Evolutionary conservation across 2,797 vertebrate genomes (phyloP).

Genomic region (Enteromius mattozi): DNA sequence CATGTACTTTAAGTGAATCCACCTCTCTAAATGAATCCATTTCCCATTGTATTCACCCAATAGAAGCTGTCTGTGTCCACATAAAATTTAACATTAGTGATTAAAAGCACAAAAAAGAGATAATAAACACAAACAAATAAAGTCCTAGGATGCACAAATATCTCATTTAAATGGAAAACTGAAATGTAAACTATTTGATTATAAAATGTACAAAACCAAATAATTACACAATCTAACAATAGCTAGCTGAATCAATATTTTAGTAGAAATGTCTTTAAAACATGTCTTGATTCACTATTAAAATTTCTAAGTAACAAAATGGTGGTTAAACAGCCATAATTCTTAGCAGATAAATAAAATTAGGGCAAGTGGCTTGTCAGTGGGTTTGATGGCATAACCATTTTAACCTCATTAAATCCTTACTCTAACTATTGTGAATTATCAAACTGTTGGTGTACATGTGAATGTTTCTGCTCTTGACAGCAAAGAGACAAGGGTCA

Average conservation of each 20-base stretch:
- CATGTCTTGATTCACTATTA: too few species aligned
- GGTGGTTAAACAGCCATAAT: too few species aligned
- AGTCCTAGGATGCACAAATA: not conserved
- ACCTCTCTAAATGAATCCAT: not conserved
- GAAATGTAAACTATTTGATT: not conserved
- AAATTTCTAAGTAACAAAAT: too few species aligned
- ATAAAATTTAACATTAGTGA: not conserved
- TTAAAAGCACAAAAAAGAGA: not conserved
- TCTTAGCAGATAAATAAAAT: too few species aligned
- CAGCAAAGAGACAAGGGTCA: conserved; percentile 9
- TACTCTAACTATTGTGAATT: not conserved
- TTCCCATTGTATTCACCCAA: not conserved
- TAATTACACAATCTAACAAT: too few species aligned
- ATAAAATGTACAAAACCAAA: not conserved
- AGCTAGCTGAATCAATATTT: too few species aligned
- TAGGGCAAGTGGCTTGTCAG: too few species aligned
- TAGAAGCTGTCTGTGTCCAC: not conserved
- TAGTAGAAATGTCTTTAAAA: too few species aligned
- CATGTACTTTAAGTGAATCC: not conserved
- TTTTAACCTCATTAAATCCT: not conserved
- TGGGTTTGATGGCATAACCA: not conserved
- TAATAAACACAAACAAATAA: not conserved
- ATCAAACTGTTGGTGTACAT: not conserved
- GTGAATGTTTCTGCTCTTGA: not conserved
- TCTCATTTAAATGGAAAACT: not conserved